Percentiles rank a stretch among this genome's conserved stretches.
Evolutionary conservation across 2,113 vertebrate species (phyloP).

Genomic region (Rhagologus leucostigma): DNA sequence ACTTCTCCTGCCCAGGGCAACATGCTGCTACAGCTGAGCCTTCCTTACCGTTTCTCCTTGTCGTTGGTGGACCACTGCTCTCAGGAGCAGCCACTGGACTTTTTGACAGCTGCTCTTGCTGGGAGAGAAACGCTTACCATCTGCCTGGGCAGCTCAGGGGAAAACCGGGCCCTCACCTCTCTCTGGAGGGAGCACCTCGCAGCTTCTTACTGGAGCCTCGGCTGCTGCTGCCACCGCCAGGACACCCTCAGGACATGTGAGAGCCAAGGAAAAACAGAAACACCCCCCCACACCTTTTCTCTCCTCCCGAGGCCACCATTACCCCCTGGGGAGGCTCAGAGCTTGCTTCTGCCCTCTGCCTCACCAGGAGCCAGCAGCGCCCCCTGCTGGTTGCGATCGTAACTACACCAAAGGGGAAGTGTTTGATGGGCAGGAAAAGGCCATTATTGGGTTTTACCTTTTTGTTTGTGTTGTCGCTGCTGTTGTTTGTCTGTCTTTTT

Average conservation of each 20-base stretch:
- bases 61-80: background rate
- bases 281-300: background rate
- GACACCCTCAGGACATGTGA: background rate
- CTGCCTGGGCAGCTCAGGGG: background rate
- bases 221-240: background rate
- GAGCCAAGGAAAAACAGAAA: background rate
- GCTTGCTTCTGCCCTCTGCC: background rate
- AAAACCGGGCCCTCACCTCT: too few relatives aligned
- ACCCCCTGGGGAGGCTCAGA: background rate
- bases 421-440: background rate
- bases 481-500: background rate
- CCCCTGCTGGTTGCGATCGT: background rate
- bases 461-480: background rate
- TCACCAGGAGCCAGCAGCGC: background rate
- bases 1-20: background rate
- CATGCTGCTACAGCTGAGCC: background rate
- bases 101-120: background rate
- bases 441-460: background rate
- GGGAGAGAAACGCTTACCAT: background rate
- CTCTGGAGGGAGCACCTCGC: rapidly evolving
- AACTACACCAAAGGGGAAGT: background rate
- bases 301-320: too few relatives aligned
- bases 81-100: background rate
- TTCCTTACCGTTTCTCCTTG: background rate
- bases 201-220: background rate